phyloP scores from a whole-genome alignment of 2,888 invertebrate species.

The Liposcelis brunnea region DNA sequence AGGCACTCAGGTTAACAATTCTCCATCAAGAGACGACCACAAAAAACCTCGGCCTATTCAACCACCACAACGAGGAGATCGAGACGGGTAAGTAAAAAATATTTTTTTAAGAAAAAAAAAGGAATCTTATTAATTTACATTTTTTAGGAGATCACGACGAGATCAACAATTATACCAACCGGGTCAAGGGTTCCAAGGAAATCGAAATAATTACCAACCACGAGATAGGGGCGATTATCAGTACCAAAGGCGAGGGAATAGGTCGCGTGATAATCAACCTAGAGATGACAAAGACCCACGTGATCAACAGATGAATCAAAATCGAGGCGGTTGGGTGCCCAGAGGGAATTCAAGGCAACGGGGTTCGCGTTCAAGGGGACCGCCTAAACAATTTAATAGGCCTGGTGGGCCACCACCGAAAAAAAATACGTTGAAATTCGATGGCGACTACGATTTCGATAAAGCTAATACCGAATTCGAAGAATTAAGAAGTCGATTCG shows the following conservation, averaged over 20 bases:
- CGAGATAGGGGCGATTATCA: not conserved
- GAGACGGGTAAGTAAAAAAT: conserved; percentile 14
- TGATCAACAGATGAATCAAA: conserved; percentile 15
- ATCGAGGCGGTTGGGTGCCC: conserved; percentile 13
- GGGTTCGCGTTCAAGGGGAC: conserved; percentile 19
- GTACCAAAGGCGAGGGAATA: conserved; percentile 5
- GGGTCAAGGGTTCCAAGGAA: conserved; percentile 11
- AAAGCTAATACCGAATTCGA: conserved; percentile 96
- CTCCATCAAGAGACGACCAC: conserved; percentile 21
- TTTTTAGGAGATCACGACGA: conserved; percentile 1
- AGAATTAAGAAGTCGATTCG: conserved; percentile 64
- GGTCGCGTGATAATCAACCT: conserved; percentile 13
- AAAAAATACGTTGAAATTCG: conserved; percentile 67
- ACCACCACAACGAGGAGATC: conserved; percentile 10
- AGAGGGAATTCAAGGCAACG: conserved; percentile 31
- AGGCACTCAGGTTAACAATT: conserved; percentile 48
- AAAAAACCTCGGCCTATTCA: conserved; percentile 19
- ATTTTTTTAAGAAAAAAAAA: not conserved
- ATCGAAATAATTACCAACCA: conserved; percentile 13
- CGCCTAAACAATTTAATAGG: conserved; percentile 6
- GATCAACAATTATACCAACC: conserved; percentile 3
- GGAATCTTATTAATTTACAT: not conserved
- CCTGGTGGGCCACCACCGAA: conserved; percentile 30
- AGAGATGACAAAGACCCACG: not conserved
- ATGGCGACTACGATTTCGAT: conserved; percentile 96